Conservation (phyloP, 2,113 vertebrate species). For the Psettodes erumei region DNA sequence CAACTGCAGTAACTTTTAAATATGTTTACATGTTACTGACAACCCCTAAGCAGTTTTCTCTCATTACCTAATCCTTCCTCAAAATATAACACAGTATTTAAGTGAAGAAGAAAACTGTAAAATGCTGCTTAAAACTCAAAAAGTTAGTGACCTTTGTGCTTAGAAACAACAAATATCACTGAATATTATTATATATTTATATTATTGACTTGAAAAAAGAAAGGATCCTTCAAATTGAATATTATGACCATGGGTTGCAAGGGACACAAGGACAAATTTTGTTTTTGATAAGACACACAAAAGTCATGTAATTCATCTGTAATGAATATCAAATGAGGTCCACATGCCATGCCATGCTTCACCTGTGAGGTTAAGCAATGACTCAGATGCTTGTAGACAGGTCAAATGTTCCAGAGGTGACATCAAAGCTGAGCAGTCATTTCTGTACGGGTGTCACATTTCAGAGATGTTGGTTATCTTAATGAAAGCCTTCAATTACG, state of each 20-base stretch:
- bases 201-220: too few species aligned
- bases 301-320: neutral
- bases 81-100: neutral
- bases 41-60: neutral
- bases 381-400: neutral
- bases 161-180: too few species aligned
- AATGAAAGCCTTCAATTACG: conserved; percentile 45
- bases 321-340: neutral
- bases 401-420: neutral
- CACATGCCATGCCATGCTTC: neutral
- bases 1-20: neutral
- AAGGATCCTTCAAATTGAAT: neutral
- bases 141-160: neutral
- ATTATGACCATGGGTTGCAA: neutral
- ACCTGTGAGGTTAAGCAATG: neutral
- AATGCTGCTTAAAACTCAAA: neutral
- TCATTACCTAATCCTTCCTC: neutral
- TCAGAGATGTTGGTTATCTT: conserved; percentile 20
- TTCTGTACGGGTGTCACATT: conserved; percentile 41
- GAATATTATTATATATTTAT: too few species aligned
- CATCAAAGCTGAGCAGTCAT: conserved; percentile 2
- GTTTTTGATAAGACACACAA: neutral
- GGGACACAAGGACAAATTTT: too few species aligned
- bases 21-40: neutral
- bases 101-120: neutral